Evolutionary conservation across 2,888 invertebrate genomes (phyloP).

Genomic region (Agelastica alni): DNA sequence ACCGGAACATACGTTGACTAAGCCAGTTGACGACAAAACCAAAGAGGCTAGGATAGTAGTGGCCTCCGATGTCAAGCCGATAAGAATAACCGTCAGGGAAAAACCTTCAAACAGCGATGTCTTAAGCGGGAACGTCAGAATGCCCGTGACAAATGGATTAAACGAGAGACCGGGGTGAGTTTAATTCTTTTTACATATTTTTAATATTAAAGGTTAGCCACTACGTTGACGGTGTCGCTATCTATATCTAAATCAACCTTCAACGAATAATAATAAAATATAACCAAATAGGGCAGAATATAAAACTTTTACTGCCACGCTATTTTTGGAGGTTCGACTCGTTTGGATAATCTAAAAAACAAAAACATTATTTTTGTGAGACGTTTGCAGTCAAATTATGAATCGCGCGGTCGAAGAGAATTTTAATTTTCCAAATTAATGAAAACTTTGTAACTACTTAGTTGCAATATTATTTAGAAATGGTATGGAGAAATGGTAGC

Average conservation of each 20-base stretch:
- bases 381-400: too few relatives aligned
- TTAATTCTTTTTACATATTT: not conserved
- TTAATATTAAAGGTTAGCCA: slow-evolving; percentile 1
- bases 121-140: slow-evolving; percentile 55
- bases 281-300: slow-evolving; percentile 11
- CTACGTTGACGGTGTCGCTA: slow-evolving; percentile 17
- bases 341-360: not conserved
- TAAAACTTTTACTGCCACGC: slow-evolving; percentile 22
- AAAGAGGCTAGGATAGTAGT: slow-evolving; percentile 51
- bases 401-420: too few relatives aligned
- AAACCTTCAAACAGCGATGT: slow-evolving; percentile 53
- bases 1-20: slow-evolving; percentile 39
- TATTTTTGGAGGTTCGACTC: slow-evolving; percentile 11
- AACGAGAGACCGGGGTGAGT: slow-evolving; percentile 53
- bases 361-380: slow-evolving; percentile 3
- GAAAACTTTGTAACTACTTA: too few relatives aligned
- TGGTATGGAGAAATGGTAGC: too few relatives aligned
- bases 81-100: slow-evolving; percentile 54
- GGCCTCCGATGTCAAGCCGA: slow-evolving; percentile 54
- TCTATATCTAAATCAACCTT: slow-evolving; percentile 24
- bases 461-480: too few relatives aligned
- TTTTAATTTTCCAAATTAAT: too few relatives aligned
- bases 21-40: slow-evolving; percentile 43
- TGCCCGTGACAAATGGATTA: slow-evolving; percentile 50
- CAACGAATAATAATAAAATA: slow-evolving; percentile 22